Evolutionary conservation across 1,140 invertebrate species (phyloP), one percentile per base, ranked within the genome.

Genomic region (Chironomus striatipennis): DNA sequence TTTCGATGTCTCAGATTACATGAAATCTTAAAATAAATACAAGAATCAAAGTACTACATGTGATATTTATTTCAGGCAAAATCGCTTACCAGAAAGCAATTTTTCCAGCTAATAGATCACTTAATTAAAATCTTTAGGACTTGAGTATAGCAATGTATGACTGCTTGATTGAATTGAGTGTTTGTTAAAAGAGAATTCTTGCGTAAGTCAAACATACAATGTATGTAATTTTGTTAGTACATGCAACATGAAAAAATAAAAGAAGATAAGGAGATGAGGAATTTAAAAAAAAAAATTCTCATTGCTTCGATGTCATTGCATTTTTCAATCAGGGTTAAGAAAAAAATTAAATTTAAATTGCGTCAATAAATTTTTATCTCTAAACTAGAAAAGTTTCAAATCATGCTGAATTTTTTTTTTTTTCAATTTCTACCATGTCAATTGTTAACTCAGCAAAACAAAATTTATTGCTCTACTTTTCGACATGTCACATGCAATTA

Each of bases 401-500:
- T 57, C 47, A 57, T 10, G 8, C 12, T 57, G 12, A 57, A 12
- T 57, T 57, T 57, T 34, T 34, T 57, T 57, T 34, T 34, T 57
- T 57, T 57, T 57, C 47, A 57, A 57, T 57, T 57, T 57, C 47
- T n/a, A 57, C 47, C 5, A 57, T n/a, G 12, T 57, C 47, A 57
- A 57, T 57, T 57, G 47, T 57, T 57, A 57, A 57, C 47, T 57
- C 47, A 57, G 47, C 47, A 57, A n/a, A 57, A 57, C 47, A 57
- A 57, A 57, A 57, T 57, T 57, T 57, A 57, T 57, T 57, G 47
- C 47, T 57, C 47, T 57, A 57, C 47, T 57, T 57, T 57, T 57
- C 47, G 47, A 57, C n/a, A 57, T 57, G 47, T 57, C 47, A 57
- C 47, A 57, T 57, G 47, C 47, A 57, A 57, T 57, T 57, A 57